Conservation (phyloP, 2,797 vertebrate genomes). For the Phataginus tricuspis region DNA sequence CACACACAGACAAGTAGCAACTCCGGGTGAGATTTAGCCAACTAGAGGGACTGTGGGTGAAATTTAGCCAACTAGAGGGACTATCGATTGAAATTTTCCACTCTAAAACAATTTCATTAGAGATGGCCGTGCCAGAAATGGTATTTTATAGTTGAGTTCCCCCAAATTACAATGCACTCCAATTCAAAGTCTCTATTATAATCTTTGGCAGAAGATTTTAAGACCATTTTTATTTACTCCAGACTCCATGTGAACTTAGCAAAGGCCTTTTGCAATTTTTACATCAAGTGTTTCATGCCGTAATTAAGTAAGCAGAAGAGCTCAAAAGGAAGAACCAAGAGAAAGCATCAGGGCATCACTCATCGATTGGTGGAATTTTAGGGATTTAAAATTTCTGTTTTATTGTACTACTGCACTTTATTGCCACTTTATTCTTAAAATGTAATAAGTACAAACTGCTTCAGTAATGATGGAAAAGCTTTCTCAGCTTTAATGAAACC, state of each 20-base stretch:
- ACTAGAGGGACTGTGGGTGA: not conserved
- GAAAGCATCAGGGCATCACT: constrained; percentile 5
- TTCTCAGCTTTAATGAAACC: constrained; percentile 68
- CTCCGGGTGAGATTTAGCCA: not conserved
- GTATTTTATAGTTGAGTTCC: constrained; percentile 29
- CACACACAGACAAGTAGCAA: not conserved
- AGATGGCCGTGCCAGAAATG: not conserved
- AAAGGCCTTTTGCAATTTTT: not conserved
- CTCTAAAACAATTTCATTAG: constrained; percentile 12
- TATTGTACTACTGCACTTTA: constrained; percentile 52
- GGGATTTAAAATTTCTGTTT: constrained; percentile 5
- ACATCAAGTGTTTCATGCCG: constrained; percentile 46
- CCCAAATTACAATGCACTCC: constrained; percentile 15
- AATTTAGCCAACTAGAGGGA: not conserved
- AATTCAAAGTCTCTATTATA: constrained; percentile 53
- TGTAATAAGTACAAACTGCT: constrained; percentile 62
- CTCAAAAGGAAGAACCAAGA: constrained; percentile 5
- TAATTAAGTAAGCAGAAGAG: constrained; percentile 61
- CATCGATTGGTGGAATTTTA: not conserved
- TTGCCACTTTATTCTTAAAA: constrained; percentile 67
- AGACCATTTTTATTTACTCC: constrained; percentile 56
- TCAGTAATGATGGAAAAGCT: constrained; percentile 45
- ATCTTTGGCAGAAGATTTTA: constrained; percentile 45
- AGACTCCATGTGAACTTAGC: constrained; percentile 39
- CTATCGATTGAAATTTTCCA: not conserved